Evolutionary conservation across 2,797 vertebrate species (phyloP), one percentile per base, ranked within the genome.

Genomic region (Dendrocincla tyrannina): DNA sequence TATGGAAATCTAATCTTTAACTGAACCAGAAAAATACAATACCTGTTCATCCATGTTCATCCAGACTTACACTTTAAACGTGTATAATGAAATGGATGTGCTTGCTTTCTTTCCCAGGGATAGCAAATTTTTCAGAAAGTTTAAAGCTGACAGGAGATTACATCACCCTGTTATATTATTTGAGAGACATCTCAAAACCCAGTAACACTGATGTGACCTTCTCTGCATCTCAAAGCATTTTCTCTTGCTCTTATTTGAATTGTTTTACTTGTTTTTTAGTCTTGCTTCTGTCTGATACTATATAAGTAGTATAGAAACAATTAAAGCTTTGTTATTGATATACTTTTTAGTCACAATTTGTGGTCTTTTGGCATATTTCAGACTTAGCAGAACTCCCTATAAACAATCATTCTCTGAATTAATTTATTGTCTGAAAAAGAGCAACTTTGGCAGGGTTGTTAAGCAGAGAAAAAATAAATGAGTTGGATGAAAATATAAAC

Each of bases 341-440:
- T 42, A 27, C 24, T 42, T 75, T 93, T 93, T 50, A 53, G 41
- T 77, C n/a, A 62, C 22, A 53, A 50, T 70, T 76, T 89, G 17
- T 85, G 74, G 66, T 17, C 24, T 96, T 88, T 89, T 92, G 41
- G 41, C 42, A 1, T 91, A 69, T 52, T 63, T 91, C 47, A 63
- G 59, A 87, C 90, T 85, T 72, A 88, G 70, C 37, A 83, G 79
- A 81, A 76, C 70, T 88, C 53, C 77, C 44, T 76, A 41, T 87
- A 89, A 91, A 85, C 60, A 79, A 17, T 82, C 39, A 66, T 69
- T 85, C 33, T 79, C 83, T 92, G 62, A 86, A 90, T 94, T 70
- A 91, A 90, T 95, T 91, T 85, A 52, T 80, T 82, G 30, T 93
- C 92, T 89, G 81, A 93, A 94, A 94, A 93, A 85, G 64, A 85